Evolutionary conservation across 2,797 vertebrate genomes (phyloP), one percentile per base, ranked within the genome.

Genomic region (Gymnothorax javanicus): DNA sequence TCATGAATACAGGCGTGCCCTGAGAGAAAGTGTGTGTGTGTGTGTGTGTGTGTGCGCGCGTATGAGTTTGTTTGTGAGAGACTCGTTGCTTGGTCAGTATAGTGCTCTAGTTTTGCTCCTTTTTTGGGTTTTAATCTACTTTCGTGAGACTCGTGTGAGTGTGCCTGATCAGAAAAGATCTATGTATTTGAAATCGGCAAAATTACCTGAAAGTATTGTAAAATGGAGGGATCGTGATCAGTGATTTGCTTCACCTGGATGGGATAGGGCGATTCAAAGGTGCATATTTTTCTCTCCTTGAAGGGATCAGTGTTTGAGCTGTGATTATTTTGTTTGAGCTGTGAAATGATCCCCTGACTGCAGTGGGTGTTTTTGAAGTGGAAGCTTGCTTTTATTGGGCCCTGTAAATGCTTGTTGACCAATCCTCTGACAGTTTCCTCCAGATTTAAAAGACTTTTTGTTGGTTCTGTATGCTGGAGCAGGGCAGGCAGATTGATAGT

Each of bases 1-100:
- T 92, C 94, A 93, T 94, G 94, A 87, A 94, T 94, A 89, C 92
- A 90, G 93, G 92, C 91, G 94, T 90, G 90, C 93, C 91, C 90
- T 91, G 88, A 91, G 93, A 94, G 94, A 94, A 94, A 91, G 91
- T 89, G 92, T 94, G 90, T 75, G 33, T 75, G 33, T 75, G 33
- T 75, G 12, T 75, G 73, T 17, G 3, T 50, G 33, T 50, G 33
- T 17, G 62, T n/a, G 23, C 7, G 23, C 7, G 62, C 7, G 7
- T 6, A 23, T 8, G 7, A 23, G 81, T 58, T 23, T 2, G 81
- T 3, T 50, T 2, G 50, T 0, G 81, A n/a, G 15, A 9, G 54
- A 23, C 17, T 1, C 8, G 12, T 33, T 73, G 27, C 9, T 33
- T 73, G 25, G 23, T 20, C 62, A 67, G 69, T 43, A 43, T 43